Percentiles rank a stretch among this genome's conserved stretches.
Conservation (phyloP, 1,140 invertebrate genomes). For the Drosophila pruinosa region DNA sequence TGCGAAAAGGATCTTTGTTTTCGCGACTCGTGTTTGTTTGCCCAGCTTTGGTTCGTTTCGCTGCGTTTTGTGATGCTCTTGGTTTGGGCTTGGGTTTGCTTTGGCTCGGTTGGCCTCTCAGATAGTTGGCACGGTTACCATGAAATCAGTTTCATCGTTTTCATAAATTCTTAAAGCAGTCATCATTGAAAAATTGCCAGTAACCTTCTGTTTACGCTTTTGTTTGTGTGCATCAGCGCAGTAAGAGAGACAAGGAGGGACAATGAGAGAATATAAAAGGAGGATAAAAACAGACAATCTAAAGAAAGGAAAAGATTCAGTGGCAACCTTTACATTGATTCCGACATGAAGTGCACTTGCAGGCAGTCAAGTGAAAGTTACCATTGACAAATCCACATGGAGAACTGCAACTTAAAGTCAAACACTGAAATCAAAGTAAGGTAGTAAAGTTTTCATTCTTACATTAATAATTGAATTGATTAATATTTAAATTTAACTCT, state of each 20-base stretch:
- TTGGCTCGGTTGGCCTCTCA: not conserved
- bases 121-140: constrained; percentile 48
- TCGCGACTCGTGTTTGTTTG: constrained; percentile 42
- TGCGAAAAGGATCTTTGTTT: constrained; percentile 48
- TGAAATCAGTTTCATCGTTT: constrained; percentile 37
- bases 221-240: constrained; percentile 30
- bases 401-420: not conserved
- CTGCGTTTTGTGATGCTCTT: constrained; percentile 21
- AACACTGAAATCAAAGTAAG: not conserved
- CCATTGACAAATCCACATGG: constrained; percentile 20
- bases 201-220: constrained; percentile 16
- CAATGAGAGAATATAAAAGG: not conserved
- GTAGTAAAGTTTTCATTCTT: no score
- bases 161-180: constrained; percentile 53
- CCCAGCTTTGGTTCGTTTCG: constrained; percentile 32
- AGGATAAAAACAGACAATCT: not conserved
- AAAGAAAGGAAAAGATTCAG: not conserved
- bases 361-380: constrained; percentile 44
- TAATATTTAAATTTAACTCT: no score
- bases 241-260: not conserved
- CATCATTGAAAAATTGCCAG: constrained; percentile 41
- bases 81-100: not conserved
- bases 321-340: constrained; percentile 49
- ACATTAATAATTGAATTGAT: no score
- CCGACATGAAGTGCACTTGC: constrained; percentile 32